A percentile compares a stretch with the other conserved stretches of the same genome.
Evolutionary conservation across 64 coral and sea anemone genomes (phyloP).

Genomic region (Exaiptasia diaphana): DNA sequence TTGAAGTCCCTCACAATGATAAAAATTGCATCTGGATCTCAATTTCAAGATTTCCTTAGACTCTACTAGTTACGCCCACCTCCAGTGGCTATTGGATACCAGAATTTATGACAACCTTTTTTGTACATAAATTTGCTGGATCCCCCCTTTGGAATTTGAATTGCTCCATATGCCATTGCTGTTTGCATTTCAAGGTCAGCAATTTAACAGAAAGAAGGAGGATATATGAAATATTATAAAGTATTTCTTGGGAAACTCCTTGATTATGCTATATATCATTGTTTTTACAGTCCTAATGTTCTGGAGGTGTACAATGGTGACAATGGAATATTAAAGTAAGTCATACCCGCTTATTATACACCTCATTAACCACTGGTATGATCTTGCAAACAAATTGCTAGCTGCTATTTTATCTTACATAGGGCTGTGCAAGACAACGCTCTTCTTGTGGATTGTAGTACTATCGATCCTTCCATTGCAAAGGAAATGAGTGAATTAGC

Average conservation of each 20-base stretch:
- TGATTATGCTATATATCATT: not conserved
- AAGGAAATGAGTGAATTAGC: slow-evolving; percentile 69
- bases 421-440: slow-evolving; percentile 76
- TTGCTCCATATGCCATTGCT: too few species aligned
- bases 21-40: too few species aligned
- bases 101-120: too few species aligned
- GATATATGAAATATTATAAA: not conserved
- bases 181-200: too few species aligned
- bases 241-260: not conserved
- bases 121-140: too few species aligned
- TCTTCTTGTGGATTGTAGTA: slow-evolving; percentile 90
- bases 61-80: too few species aligned
- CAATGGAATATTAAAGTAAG: slow-evolving; percentile 84
- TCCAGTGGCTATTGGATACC: too few species aligned
- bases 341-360: not conserved
- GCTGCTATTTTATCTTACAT: not conserved
- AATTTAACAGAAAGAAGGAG: not conserved
- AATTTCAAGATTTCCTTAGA: too few species aligned
- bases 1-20: too few species aligned
- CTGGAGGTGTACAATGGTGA: slow-evolving; percentile 80
- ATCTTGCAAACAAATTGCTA: too few species aligned
- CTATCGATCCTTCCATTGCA: slow-evolving; percentile 86
- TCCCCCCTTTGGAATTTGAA: too few species aligned
- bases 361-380: not conserved
- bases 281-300: slow-evolving; percentile 96